Percentiles rank a stretch among this genome's conserved stretches.
Conservation (phyloP, 1,140 invertebrate species). For the Spodoptera litura region DNA sequence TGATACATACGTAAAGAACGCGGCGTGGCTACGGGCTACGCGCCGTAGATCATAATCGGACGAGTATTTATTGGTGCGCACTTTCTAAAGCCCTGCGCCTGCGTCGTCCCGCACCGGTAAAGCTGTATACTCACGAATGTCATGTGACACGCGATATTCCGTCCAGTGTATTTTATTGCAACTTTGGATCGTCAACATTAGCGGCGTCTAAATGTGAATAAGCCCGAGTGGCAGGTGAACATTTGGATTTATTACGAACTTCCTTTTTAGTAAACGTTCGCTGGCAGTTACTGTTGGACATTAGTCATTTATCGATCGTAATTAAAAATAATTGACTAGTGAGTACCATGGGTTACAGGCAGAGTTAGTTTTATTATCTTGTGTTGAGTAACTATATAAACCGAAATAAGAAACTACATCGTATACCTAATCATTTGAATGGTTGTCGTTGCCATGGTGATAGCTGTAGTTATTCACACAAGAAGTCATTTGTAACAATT, state of each 20-base stretch:
- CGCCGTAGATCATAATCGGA: constrained; percentile 85
- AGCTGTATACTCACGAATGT: constrained; percentile 68
- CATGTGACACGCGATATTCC: constrained; percentile 73
- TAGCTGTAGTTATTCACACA: constrained; percentile 33
- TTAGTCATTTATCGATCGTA: constrained; percentile 40
- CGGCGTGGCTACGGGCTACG: constrained; percentile 82
- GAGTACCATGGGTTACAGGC: constrained; percentile 5
- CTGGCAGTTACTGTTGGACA: constrained; percentile 32
- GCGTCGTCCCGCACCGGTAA: constrained; percentile 55
- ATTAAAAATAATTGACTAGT: constrained; percentile 43
- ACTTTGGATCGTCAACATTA: constrained; percentile 59
- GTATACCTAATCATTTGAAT: constrained; percentile 34
- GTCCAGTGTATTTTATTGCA: constrained; percentile 63
- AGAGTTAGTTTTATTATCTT: constrained; percentile 18
- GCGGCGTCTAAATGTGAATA: constrained; percentile 54
- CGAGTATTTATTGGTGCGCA: constrained; percentile 82
- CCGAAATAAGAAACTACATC: constrained; percentile 6
- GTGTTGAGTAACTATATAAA: background rate
- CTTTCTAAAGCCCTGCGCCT: constrained; percentile 78
- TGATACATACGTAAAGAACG: constrained; percentile 63
- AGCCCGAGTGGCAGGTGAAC: constrained; percentile 60
- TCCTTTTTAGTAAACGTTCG: constrained; percentile 49
- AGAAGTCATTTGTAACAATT: constrained; percentile 46
- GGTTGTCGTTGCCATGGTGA: constrained; percentile 16
- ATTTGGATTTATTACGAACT: constrained; percentile 57